phyloP scores from a whole-genome alignment of 2,113 vertebrate genomes.

The Zingel zingel region DNA sequence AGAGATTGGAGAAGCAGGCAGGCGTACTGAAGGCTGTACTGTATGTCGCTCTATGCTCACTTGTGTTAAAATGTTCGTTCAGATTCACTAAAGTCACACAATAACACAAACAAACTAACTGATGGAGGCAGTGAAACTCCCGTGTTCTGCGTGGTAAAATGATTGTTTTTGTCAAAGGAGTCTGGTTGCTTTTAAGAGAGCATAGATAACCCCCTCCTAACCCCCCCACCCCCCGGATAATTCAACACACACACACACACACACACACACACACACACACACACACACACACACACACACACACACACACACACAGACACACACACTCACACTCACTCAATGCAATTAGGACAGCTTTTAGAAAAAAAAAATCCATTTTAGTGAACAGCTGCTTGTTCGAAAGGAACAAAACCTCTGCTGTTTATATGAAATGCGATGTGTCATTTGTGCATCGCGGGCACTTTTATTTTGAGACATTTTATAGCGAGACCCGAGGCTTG shows the following conservation, averaged over 20 bases:
- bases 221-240: no score
- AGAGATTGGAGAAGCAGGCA: no score
- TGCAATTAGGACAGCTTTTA: slow-evolving; percentile 17
- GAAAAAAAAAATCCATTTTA: background rate
- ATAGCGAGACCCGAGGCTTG: background rate
- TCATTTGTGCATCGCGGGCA: slow-evolving; percentile 12
- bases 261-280: background rate
- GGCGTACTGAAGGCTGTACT: no score
- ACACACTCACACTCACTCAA: background rate
- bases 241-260: background rate
- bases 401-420: slow-evolving; percentile 4
- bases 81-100: no score
- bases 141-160: no score
- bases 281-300: background rate
- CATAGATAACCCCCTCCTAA: no score
- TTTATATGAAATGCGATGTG: slow-evolving; percentile 20
- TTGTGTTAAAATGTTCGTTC: no score
- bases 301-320: background rate
- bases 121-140: no score
- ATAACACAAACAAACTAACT: no score
- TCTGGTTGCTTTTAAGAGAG: no score
- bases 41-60: no score
- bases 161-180: no score
- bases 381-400: slow-evolving; percentile 5
- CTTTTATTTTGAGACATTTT: slow-evolving; percentile 34